These are phyloP conservation scores for Pandemis corylana DNA, from an alignment of 2,888 invertebrate genomes.

Conservation along the genomic window DNA sequence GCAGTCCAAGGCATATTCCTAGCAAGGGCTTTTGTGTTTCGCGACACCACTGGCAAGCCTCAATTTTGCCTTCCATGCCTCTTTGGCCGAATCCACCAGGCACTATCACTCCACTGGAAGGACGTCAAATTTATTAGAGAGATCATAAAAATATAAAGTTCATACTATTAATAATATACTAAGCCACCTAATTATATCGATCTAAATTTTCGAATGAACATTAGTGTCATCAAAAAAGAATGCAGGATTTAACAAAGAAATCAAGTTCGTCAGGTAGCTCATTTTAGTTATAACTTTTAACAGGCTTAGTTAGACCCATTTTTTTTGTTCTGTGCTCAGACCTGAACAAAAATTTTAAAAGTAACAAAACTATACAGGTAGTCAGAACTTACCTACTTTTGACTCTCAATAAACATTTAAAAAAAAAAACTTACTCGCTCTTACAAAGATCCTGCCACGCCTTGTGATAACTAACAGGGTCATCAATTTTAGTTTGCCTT, in stretches of 20 bases:
- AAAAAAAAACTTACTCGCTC: constrained; percentile 89
- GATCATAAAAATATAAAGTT: neutral
- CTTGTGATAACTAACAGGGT: constrained; percentile 95
- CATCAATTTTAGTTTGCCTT: constrained; percentile 87
- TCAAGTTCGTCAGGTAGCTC: too few relatives aligned
- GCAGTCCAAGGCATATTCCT: constrained; percentile 99
- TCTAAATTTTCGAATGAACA: too few relatives aligned
- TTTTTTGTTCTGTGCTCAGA: too few relatives aligned
- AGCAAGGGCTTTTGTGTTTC: constrained; percentile 95
- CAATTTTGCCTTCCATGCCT: constrained; percentile 98
- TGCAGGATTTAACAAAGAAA: too few relatives aligned
- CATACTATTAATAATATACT: neutral
- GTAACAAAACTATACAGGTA: too few relatives aligned
- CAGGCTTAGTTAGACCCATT: too few relatives aligned
- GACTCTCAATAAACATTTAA: too few relatives aligned
- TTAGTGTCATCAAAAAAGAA: too few relatives aligned
- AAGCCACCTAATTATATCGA: too few relatives aligned
- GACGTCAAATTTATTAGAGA: neutral
- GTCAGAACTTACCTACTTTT: too few relatives aligned
- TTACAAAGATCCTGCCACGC: constrained; percentile 97
- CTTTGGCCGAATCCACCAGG: constrained; percentile 99
- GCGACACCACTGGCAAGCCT: constrained; percentile 97
- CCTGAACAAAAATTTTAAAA: too few relatives aligned
- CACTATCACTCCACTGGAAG: constrained; percentile 94
- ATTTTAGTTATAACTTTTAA: too few relatives aligned